Evolutionary conservation across 23 tunicate species (phyloP), one percentile per base, ranked within the genome.

Genomic region (Diplosoma virens): DNA sequence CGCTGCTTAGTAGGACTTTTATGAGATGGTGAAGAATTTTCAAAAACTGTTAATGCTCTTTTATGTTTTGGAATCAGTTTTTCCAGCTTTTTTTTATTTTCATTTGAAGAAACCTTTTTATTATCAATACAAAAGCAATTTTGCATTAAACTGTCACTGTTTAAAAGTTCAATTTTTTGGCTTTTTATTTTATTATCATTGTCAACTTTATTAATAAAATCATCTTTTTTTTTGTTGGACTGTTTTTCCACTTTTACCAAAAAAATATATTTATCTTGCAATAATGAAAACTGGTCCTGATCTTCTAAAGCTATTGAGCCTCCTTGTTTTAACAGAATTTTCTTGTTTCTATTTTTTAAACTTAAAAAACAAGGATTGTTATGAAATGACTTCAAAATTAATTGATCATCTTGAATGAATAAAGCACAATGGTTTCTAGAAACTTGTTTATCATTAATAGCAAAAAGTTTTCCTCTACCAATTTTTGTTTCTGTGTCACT

Each of bases 401-500:
- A 24, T 26, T n/a, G 4, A 1, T 36, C 76, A 33, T 67, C 46
- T 6, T 56, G 21, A 4, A 58, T 34, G 28, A 32, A 29, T 29
- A 90, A 36, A 21, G 37, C 23, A 26, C 86, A 90, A 80, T 90
- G 97, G 26, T 84, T 84, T 35, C 97, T 37, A 7, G 97, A 90
- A 5, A 90, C 86, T 66, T 80, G 60, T 67, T 90, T 90, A 54
- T 90, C 90, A 25, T 47, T 58, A 5, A 90, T 75, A 55, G 54
- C 80, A 0, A 90, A 67, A 66, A 79, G 58, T 52, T 69, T 67
- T 34, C 97, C 97, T 1, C 97, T 73, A 0, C 97, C 97, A 18
- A 90, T 11, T 24, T 61, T 18, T 3, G 88, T 83, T 71, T 83
- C 81, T 5, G 33, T 18, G 2, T 78, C 79, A 21, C 54, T 34